These are phyloP conservation scores for Ichneumon xanthorius DNA, from an alignment of 2,888 invertebrate species.

Conservation along the genomic window DNA sequence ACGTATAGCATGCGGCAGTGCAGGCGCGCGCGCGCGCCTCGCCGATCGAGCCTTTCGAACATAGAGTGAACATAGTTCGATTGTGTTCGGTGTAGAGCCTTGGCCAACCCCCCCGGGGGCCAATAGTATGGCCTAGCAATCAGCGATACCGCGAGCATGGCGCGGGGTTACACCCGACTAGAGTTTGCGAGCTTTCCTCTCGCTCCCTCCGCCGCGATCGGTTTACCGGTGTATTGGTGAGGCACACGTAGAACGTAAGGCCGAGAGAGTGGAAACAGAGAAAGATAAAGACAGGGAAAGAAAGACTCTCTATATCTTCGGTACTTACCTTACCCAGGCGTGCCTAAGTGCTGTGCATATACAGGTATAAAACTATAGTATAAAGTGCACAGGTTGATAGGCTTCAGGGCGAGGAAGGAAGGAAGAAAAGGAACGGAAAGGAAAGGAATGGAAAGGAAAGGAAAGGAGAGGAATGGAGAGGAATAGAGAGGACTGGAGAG, in stretches of 20 bases:
- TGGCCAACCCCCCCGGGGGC: constrained; percentile 14
- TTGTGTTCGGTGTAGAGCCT: constrained; percentile 1
- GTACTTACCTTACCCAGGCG: constrained; percentile 30
- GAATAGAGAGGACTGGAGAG: neutral
- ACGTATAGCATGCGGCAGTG: constrained; percentile 62
- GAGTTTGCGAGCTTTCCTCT: constrained; percentile 52
- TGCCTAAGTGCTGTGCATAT: constrained; percentile 21
- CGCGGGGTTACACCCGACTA: constrained; percentile 34
- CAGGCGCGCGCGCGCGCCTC: constrained; percentile 13
- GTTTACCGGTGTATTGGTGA: constrained; percentile 50
- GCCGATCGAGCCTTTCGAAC: constrained; percentile 16
- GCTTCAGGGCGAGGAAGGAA: neutral
- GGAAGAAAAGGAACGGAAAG: neutral
- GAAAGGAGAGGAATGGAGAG: neutral
- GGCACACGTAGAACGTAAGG: constrained; percentile 5
- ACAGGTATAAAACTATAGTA: constrained; percentile 16
- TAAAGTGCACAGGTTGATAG: constrained; percentile 15
- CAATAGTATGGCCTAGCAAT: constrained; percentile 67
- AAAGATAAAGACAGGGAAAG: constrained; percentile 17
- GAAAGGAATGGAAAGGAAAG: neutral
- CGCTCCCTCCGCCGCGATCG: constrained; percentile 43
- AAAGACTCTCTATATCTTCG: constrained; percentile 28
- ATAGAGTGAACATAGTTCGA: constrained; percentile 21
- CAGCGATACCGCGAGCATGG: constrained; percentile 59
- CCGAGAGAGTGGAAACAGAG: constrained; percentile 25